phyloP scores from a whole-genome alignment of 2,113 vertebrate species.

The Syrmaticus mikado region DNA sequence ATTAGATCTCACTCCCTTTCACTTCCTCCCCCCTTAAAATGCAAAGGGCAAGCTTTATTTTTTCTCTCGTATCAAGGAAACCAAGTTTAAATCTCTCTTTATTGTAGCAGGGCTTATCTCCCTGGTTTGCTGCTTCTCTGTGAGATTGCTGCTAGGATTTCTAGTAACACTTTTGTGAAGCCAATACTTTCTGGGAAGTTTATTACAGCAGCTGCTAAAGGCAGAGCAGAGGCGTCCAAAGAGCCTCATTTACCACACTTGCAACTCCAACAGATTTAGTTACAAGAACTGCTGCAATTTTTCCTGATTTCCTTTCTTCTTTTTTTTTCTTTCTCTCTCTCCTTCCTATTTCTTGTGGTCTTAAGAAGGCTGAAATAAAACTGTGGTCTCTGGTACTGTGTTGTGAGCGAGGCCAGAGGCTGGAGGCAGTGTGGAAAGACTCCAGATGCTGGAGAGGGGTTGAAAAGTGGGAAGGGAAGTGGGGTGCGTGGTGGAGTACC shows the following conservation, averaged over 20 bases:
- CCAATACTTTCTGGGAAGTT: conserved; percentile 55
- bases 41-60: conserved; percentile 25
- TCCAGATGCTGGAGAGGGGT: neutral
- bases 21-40: neutral
- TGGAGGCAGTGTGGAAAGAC: neutral
- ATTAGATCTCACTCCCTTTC: conserved; percentile 54
- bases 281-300: conserved; percentile 35
- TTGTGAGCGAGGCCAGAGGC: conserved; percentile 34
- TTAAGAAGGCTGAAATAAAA: neutral
- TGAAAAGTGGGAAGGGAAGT: neutral
- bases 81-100: neutral
- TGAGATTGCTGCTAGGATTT: conserved; percentile 11
- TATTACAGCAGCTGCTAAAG: conserved; percentile 46
- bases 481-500: neutral
- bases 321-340: too few species aligned
- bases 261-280: conserved; percentile 8
- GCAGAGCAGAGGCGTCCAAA: neutral
- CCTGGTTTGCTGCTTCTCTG: neutral
- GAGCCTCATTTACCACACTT: neutral
- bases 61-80: conserved; percentile 7
- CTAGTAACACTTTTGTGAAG: conserved; percentile 18
- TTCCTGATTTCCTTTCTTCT: neutral
- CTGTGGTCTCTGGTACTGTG: neutral
- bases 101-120: conserved; percentile 31
- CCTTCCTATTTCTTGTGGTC: neutral